Percentiles rank a stretch among this genome's conserved stretches.
Conservation (phyloP, 2,888 invertebrate genomes). For the Tipula confusa region DNA sequence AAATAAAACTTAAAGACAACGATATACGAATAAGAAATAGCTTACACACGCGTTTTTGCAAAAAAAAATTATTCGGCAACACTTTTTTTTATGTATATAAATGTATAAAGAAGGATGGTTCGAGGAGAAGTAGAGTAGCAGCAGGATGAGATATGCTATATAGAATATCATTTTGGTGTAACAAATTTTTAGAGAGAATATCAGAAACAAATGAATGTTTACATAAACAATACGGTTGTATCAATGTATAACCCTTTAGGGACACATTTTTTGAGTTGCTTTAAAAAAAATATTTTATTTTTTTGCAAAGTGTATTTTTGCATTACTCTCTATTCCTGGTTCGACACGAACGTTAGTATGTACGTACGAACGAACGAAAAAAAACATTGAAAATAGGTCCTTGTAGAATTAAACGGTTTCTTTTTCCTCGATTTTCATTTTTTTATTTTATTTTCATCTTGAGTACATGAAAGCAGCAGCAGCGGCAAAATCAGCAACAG, state of each 20-base stretch:
- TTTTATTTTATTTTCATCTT: background rate
- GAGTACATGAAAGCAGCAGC: background rate
- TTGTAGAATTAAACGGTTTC: background rate
- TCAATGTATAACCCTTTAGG: constrained; percentile 14
- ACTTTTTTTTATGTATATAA: too few relatives aligned
- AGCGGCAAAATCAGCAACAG: too few relatives aligned
- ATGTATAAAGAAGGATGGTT: too few relatives aligned
- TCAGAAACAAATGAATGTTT: background rate
- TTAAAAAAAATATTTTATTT: background rate
- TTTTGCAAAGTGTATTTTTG: background rate
- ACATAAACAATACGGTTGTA: constrained; percentile 17
- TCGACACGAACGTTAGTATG: too few relatives aligned
- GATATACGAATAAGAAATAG: background rate
- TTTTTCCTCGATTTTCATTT: background rate
- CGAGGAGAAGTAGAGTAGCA: too few relatives aligned
- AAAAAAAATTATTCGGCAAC: too few relatives aligned
- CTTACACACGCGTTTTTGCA: background rate
- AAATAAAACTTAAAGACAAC: background rate
- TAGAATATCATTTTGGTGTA: background rate
- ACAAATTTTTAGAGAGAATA: background rate
- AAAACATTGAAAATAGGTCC: background rate
- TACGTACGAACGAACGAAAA: background rate
- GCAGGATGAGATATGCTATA: background rate
- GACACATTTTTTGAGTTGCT: background rate
- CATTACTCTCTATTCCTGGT: background rate